Base-by-base conservation (phyloP, 1,140 invertebrate species). In the Platyscapa corneri region DNA sequence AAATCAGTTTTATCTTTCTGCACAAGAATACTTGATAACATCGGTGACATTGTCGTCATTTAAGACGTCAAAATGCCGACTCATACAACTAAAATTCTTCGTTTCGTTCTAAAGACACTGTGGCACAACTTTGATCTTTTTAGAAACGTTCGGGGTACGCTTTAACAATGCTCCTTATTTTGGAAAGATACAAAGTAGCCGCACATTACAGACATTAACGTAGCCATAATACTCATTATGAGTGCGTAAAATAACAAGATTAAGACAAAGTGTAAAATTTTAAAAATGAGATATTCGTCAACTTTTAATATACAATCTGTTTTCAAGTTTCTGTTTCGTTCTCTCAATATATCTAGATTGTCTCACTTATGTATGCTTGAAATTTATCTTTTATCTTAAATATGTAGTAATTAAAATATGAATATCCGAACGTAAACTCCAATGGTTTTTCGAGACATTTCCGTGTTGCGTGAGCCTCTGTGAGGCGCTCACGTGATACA, bases 301-400 rank as follows among this genome's bases (percentile, higher is more conserved):
- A 86, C 85, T 86, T 67, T 86, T 86, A 76, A 82, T 82, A 86
- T 82, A 85, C 84, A 85, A 85, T 81, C 78, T 82, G 42, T 49
- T 60, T 60, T 67, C 46, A 64, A 85, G 5, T 53, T 70, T 76
- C 5, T 46, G 67, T 39, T 27, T 84, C 39, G 16, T 37, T 64
- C 42, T 79, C 34, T 84, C 49, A 46, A 12, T 85, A 12, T 85
- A 76, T 65, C 18, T 76, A 64, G 84, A 86, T 86, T 86, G 80
- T 86, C 84, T 82, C 80, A 76, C 78, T 75, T 85, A 74, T 85
- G 30, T 79, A 60, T 85, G 70, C 77, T 75, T 81, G 56, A 30
- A 85, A 81, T 85, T 81, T 64, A 75, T 77, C 75, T 56, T 84
- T 77, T 78, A 78, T 81, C 53, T 85, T 85, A 79, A 79, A 56